Evolutionary conservation across 2,113 vertebrate species (phyloP), one percentile per base, ranked within the genome.

Genomic region (Cyanoderma ruficeps): DNA sequence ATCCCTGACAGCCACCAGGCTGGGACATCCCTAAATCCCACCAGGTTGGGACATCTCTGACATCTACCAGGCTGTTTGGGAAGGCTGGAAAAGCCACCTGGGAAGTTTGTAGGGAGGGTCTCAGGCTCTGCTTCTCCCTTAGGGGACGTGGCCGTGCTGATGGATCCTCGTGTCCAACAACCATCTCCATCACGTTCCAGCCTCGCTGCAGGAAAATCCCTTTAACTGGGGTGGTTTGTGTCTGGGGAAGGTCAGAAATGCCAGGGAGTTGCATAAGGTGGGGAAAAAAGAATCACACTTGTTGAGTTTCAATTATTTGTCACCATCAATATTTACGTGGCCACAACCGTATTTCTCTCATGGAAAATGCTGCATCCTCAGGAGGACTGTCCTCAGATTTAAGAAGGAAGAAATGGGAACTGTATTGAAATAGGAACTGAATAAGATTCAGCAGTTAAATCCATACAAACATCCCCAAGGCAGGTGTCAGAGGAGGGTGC

Each of bases 241-340:
- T 24, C 30, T 57, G 59, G 28, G 68, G 55, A 63, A 57, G 86
- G 52, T 41, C 91, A 59, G 65, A 76, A 61, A 86, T 10, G 59
- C 46, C 44, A 72, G 33, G 72, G 37, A 11, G 59, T 8, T 79
- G 61, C 39, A 68, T 11, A 6, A 11, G 11, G 30, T 1, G 2
- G 2, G 3, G 2, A 8, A 16, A 30, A 35, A 22, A 41, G 18
- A 37, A 19, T 10, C 0, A 0, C 13, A 17, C 57, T 46, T 41
- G 53, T 37, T 35, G 23, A 30, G 41, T 76, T 94, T 76, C 37
- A 69, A 6, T 65, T 39, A 41, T 39, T 42, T 12, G 9, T 17
- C 61, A 25, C 5, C 4, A 2, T 31, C 42, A 19, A 3, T n/a
- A 56, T 44, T 64, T 39, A 25, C 1, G 2, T 13, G 67, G 52